A percentile compares a stretch with the other conserved stretches of the same genome.
phyloP scores from a whole-genome alignment of 2,888 invertebrate species.

The Patella pellucida region DNA sequence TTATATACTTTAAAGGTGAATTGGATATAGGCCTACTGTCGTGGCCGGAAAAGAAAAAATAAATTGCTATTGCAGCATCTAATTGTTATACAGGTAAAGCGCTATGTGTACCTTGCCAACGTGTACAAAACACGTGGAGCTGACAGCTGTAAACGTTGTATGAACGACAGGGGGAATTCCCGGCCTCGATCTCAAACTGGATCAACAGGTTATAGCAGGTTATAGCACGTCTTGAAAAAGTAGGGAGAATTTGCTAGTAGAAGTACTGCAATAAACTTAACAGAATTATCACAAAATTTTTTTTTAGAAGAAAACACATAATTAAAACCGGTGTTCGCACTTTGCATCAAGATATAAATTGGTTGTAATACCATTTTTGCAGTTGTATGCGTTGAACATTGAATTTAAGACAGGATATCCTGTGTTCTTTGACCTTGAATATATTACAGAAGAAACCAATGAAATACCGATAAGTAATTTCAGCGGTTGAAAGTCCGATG shows the following conservation, averaged over 20 bases:
- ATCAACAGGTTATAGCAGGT: background rate
- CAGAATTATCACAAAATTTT: background rate
- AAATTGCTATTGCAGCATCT: too few species aligned
- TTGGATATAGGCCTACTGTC: too few species aligned
- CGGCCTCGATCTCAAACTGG: background rate
- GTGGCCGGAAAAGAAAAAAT: too few species aligned
- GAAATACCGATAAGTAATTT: background rate
- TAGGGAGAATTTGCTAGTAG: background rate
- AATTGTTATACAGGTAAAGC: background rate
- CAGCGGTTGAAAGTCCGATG: background rate
- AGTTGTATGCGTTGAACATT: background rate
- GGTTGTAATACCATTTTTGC: background rate
- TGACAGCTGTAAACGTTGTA: background rate
- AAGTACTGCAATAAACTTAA: background rate
- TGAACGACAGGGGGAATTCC: background rate
- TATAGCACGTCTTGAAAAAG: background rate
- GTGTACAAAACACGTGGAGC: background rate
- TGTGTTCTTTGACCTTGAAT: constrained; percentile 4
- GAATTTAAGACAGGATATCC: background rate
- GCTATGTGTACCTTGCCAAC: background rate
- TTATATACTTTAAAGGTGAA: too few species aligned
- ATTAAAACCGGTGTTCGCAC: too few species aligned
- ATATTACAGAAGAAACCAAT: background rate
- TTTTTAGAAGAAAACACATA: too few species aligned
- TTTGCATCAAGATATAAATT: background rate